phyloP scores from a whole-genome alignment of 2,888 invertebrate genomes.

The Phanerotoma sp. region DNA sequence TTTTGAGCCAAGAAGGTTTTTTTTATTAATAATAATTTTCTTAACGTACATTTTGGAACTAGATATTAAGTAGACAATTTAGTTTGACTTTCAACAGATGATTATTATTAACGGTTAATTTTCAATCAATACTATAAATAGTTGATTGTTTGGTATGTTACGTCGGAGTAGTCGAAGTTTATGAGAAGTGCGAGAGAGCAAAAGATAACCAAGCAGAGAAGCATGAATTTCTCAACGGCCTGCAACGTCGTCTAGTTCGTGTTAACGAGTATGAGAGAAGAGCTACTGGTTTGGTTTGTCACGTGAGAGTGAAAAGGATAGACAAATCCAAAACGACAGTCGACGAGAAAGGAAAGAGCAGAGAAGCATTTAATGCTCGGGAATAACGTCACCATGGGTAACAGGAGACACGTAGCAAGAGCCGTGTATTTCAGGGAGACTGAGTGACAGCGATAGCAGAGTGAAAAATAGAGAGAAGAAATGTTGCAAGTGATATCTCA shows the following conservation, averaged over 20 bases:
- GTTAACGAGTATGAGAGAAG: conserved; percentile 20
- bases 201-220: too few species aligned
- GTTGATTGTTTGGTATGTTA: too few species aligned
- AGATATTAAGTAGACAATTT: too few species aligned
- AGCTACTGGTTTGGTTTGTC: background rate
- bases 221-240: conserved; percentile 17
- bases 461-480: background rate
- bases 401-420: conserved; percentile 28
- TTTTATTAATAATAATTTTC: too few species aligned
- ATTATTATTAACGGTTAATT: too few species aligned
- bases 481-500: conserved; percentile 9
- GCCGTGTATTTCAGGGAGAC: conserved; percentile 15
- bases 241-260: conserved; percentile 14
- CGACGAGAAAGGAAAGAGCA: conserved; percentile 18
- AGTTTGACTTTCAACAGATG: too few species aligned
- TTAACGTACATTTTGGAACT: too few species aligned
- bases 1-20: too few species aligned
- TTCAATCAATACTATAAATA: too few species aligned
- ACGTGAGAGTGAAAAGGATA: background rate
- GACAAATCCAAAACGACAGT: background rate
- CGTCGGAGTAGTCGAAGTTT: too few species aligned
- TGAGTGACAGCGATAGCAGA: conserved; percentile 2
- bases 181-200: too few species aligned
- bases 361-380: conserved; percentile 20
- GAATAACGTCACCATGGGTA: conserved; percentile 29